A percentile compares a stretch with the other conserved stretches of the same genome.
Conservation (phyloP, 2,888 invertebrate species). For the Athalia circularis region DNA sequence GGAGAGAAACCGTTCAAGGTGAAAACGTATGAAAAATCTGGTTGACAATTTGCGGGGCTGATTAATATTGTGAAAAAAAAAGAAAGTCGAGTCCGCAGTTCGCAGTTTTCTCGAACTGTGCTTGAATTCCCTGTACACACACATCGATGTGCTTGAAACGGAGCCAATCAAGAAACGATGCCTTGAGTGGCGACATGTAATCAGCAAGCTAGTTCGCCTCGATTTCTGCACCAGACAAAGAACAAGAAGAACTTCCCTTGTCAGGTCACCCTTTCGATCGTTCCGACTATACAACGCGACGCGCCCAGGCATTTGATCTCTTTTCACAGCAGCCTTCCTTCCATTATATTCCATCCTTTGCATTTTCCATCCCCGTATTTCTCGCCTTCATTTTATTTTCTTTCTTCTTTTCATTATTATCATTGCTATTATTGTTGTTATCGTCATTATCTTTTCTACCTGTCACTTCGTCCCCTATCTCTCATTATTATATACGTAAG, state of each 20-base stretch:
- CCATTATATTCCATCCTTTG: slow-evolving; percentile 21
- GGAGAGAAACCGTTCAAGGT: too few relatives aligned
- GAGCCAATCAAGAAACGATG: slow-evolving; percentile 38
- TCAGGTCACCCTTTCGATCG: slow-evolving; percentile 26
- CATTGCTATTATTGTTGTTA: background rate
- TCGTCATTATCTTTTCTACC: background rate
- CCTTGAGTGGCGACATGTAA: slow-evolving; percentile 34
- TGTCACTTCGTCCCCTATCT: slow-evolving; percentile 13
- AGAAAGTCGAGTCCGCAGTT: too few relatives aligned
- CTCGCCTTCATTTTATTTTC: background rate
- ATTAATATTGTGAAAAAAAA: too few relatives aligned
- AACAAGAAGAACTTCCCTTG: slow-evolving; percentile 1
- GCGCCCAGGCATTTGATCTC: slow-evolving; percentile 23
- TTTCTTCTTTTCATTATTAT: background rate
- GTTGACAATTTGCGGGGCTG: too few relatives aligned
- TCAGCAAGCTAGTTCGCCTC: slow-evolving; percentile 6
- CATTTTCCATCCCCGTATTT: slow-evolving; percentile 20
- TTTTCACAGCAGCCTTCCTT: too few relatives aligned
- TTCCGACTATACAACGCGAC: background rate
- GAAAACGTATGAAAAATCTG: too few relatives aligned
- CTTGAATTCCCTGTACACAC: background rate
- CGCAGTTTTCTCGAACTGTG: too few relatives aligned
- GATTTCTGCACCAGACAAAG: slow-evolving; percentile 33
- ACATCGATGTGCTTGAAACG: slow-evolving; percentile 32
- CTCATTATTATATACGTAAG: background rate